Evolutionary conservation across 2,113 vertebrate genomes (phyloP), one percentile per base, ranked within the genome.

Genomic region (Pheucticus melanocephalus): DNA sequence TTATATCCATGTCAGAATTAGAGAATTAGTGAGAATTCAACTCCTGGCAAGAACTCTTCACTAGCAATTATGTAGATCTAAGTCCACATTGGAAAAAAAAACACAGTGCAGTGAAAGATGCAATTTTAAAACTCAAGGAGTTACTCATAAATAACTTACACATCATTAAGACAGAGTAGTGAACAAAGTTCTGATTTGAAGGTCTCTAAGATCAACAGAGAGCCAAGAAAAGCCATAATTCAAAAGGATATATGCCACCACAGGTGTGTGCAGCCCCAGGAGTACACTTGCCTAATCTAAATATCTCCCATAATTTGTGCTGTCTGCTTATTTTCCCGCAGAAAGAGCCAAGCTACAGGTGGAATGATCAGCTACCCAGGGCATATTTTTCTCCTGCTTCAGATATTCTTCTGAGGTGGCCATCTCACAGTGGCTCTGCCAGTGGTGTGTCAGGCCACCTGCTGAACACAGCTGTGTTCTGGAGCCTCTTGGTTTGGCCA

Each of bases 401-500:
- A 65, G 53, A 60, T 44, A 40, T 33, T 70, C 22, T 47, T 14
- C 9, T 7, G 6, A 47, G 63, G 65, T 15, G 0, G 0, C 20
- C 2, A 0, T 45, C 75, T 86, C 0, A 0, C 28, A 60, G 28
- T 7, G 30, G 68, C 24, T 76, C 66, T 90, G 61, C 10, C 63
- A 48, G 53, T 0, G 0, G 10, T 22, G 59, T 84, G 56, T 63
- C 35, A 47, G 18, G 18, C 0, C 1, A 44, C 20, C 31, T 59
- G 17, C 53, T 76, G 44, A 30, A 80, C 40, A 7, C n/a, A 59
- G 8, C 13, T 50, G 5, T 39, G 42, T 3, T 48, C 12, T 19
- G 59, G 22, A 82, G 25, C 20, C 40, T 69, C 81, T 51, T 37
- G 37, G 22, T 68, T 84, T 48, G 65, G 40, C 33, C 12, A 13